Evolutionary conservation across 1,140 invertebrate genomes (phyloP).

Genomic region (Papilio glaucus): DNA sequence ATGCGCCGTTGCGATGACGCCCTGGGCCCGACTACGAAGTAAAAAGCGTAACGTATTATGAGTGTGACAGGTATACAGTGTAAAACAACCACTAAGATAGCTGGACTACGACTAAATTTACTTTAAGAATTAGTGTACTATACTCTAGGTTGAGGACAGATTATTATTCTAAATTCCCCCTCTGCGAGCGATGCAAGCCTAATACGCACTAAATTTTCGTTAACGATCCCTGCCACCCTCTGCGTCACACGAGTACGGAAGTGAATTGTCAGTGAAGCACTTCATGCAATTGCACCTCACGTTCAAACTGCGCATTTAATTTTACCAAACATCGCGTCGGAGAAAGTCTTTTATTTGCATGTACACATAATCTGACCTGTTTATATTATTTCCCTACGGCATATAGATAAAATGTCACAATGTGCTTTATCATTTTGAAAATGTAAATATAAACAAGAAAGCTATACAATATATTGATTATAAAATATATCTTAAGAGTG

Average conservation of each 20-base stretch:
- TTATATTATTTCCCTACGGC: neutral
- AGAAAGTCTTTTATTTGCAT: slow-evolving; percentile 9
- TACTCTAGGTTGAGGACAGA: too few species aligned
- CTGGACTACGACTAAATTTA: too few species aligned
- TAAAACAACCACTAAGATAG: neutral
- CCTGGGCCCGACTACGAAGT: slow-evolving; percentile 38
- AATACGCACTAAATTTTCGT: too few species aligned
- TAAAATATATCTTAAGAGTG: slow-evolving; percentile 23
- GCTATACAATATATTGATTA: neutral
- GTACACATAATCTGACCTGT: neutral
- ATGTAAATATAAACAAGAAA: neutral
- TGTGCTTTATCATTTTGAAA: neutral
- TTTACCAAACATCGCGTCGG: too few species aligned
- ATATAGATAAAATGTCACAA: neutral
- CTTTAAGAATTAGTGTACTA: too few species aligned
- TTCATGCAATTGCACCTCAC: too few species aligned
- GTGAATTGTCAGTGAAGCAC: too few species aligned
- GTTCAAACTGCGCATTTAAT: too few species aligned
- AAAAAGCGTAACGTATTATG: neutral
- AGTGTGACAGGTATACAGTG: neutral
- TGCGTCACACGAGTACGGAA: too few species aligned
- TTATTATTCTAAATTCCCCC: too few species aligned
- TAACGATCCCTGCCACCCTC: too few species aligned
- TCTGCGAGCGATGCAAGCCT: too few species aligned
- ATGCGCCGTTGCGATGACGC: slow-evolving; percentile 80